These are phyloP conservation scores for Ariolimax columbianus DNA, from an alignment of 2,888 invertebrate species.

Conservation along the genomic window DNA sequence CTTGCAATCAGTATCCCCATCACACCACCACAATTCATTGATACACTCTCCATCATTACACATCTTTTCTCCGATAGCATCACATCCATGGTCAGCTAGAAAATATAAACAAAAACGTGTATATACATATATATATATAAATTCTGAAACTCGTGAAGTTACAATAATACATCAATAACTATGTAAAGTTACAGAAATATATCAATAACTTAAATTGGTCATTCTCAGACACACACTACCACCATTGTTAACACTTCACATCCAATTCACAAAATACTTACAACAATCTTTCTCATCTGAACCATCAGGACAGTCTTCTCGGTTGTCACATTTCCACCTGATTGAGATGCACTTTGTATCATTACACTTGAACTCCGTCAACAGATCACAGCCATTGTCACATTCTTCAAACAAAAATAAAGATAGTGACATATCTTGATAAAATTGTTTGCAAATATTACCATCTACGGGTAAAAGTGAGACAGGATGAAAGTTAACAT, in stretches of 20 bases:
- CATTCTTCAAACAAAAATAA: conserved; percentile 15
- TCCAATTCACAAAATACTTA: conserved; percentile 37
- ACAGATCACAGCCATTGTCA: conserved; percentile 16
- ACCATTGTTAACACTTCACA: too few relatives aligned
- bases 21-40: conserved; percentile 64
- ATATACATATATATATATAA: too few relatives aligned
- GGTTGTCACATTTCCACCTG: conserved; percentile 46
- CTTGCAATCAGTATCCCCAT: conserved; percentile 65
- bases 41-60: conserved; percentile 60
- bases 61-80: conserved; percentile 16
- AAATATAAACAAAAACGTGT: not conserved
- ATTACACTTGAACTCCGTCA: conserved; percentile 47
- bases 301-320: conserved; percentile 51
- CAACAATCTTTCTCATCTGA: conserved; percentile 54
- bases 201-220: too few relatives aligned
- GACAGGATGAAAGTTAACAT: too few relatives aligned
- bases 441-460: not conserved
- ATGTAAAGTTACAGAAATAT: too few relatives aligned
- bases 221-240: too few relatives aligned
- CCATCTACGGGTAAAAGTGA: too few relatives aligned
- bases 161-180: too few relatives aligned
- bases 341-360: conserved; percentile 47
- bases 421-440: not conserved
- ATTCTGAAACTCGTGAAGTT: too few relatives aligned
- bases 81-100: not conserved